Evolutionary conservation across 1,140 invertebrate genomes (phyloP).

Genomic region (Aphis gossypii): DNA sequence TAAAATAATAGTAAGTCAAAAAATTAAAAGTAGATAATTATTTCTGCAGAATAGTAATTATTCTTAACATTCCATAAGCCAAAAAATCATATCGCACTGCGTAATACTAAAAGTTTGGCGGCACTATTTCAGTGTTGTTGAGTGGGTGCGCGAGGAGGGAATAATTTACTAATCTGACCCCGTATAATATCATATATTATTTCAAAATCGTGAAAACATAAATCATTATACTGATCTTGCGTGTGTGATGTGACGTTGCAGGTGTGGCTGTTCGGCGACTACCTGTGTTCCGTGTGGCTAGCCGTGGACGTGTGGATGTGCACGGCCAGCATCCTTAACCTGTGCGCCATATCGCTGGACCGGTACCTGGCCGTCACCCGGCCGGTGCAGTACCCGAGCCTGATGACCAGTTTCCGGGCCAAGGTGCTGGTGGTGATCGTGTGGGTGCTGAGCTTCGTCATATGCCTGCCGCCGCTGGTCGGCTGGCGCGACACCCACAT

Average conservation of each 20-base stretch:
- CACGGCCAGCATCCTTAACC: constrained; percentile 92
- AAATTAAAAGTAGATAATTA: not conserved
- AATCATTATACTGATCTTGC: not conserved
- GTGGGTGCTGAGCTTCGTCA: constrained; percentile 94
- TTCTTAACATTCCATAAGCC: not conserved
- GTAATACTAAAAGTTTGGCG: too few relatives aligned
- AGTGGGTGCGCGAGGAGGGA: too few relatives aligned
- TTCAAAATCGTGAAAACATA: too few relatives aligned
- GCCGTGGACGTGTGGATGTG: constrained; percentile 97
- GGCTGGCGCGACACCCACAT: constrained; percentile 85
- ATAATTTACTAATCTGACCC: too few relatives aligned
- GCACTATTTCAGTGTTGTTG: too few relatives aligned
- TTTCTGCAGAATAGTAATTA: not conserved
- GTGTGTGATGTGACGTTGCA: constrained; percentile 65
- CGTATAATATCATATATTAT: too few relatives aligned
- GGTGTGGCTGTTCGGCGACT: constrained; percentile 91
- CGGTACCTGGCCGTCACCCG: constrained; percentile 94
- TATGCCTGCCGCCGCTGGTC: constrained; percentile 95
- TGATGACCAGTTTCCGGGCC: constrained; percentile 88
- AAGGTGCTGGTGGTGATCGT: constrained; percentile 87
- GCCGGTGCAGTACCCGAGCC: constrained; percentile 90
- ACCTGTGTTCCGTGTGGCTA: constrained; percentile 92
- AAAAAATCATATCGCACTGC: too few relatives aligned
- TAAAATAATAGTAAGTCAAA: not conserved
- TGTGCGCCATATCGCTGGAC: constrained; percentile 90